phyloP scores from a whole-genome alignment of 1,140 invertebrate genomes.

The Spodoptera litura region DNA sequence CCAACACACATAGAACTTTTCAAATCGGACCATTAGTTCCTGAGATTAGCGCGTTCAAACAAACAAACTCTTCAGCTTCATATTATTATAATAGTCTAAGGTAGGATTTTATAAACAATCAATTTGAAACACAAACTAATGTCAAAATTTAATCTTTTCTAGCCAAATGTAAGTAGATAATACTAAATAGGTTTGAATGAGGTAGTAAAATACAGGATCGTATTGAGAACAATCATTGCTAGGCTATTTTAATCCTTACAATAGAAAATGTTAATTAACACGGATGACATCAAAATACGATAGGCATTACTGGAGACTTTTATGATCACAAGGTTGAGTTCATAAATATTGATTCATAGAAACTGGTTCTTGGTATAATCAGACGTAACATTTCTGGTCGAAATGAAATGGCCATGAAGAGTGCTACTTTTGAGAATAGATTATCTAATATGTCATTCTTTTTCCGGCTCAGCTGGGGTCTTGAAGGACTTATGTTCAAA shows the following conservation, averaged over 20 bases:
- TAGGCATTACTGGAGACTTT: background rate
- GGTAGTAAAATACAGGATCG: too few relatives aligned
- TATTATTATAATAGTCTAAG: too few relatives aligned
- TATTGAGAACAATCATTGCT: too few relatives aligned
- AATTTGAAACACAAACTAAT: too few relatives aligned
- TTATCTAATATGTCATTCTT: background rate
- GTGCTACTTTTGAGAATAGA: background rate
- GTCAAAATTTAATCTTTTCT: too few relatives aligned
- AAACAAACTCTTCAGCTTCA: too few relatives aligned
- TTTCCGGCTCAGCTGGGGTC: background rate
- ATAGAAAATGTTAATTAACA: background rate
- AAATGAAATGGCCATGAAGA: background rate
- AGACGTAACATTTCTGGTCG: background rate
- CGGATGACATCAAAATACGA: background rate
- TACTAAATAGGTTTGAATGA: too few relatives aligned
- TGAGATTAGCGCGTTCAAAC: too few relatives aligned
- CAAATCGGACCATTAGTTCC: too few relatives aligned
- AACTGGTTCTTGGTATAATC: constrained; percentile 5
- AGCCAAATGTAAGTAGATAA: too few relatives aligned
- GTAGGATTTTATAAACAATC: too few relatives aligned
- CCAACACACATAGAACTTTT: too few relatives aligned
- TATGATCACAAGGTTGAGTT: constrained; percentile 6
- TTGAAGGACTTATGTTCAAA: background rate
- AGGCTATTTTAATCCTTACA: background rate
- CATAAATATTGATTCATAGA: constrained; percentile 6